Evolutionary conservation across 1,140 invertebrate genomes (phyloP), one percentile per base, ranked within the genome.

Genomic region (Pseudoatta argentina): DNA sequence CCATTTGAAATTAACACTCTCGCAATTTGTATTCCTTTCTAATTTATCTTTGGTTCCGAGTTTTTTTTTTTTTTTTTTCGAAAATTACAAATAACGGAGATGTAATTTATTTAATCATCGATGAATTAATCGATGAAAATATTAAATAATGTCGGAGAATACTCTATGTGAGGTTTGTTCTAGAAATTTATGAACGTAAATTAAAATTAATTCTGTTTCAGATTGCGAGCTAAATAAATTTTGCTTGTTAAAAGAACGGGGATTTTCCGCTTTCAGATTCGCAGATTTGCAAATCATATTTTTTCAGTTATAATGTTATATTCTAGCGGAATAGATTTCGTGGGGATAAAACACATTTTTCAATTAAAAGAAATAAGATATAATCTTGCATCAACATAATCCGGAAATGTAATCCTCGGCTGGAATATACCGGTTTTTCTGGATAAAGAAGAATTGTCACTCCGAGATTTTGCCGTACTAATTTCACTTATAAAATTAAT

Each of bases 331-430:
- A 61, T 83, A 83, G 24, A 83, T 83, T 75, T 75, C 10, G 18
- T 12, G 39, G 6, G 44, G 7, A 6, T 63, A 14, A 48, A 61
- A 75, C 79, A 34, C n/a, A 69, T 51, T 83, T 83, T 75, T 44
- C 79, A 18, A 63, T 83, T 83, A 75, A 83, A 73, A 44, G 57
- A 73, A 83, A 61, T 57, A 57, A 61, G 55, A 83, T 75, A 27
- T 48, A 81, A 81, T 73, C 57, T 83, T 34, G 51, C 24, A 10
- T 75, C 55, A 44, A 75, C 72, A 73, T 75, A 75, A 83, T 55
- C 79, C 69, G 55, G 18, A 27, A 24, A 72, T 73, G 55, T 83
- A 83, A 83, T 83, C 69, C 79, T 83, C 69, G 30, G 39, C 39
- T 18, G 67, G 57, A 61, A 21, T 34, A 30, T 59, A 24, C n/a